These are phyloP conservation scores for Osmerus mordax DNA, from an alignment of 2,113 vertebrate species.

Conservation along the genomic window DNA sequence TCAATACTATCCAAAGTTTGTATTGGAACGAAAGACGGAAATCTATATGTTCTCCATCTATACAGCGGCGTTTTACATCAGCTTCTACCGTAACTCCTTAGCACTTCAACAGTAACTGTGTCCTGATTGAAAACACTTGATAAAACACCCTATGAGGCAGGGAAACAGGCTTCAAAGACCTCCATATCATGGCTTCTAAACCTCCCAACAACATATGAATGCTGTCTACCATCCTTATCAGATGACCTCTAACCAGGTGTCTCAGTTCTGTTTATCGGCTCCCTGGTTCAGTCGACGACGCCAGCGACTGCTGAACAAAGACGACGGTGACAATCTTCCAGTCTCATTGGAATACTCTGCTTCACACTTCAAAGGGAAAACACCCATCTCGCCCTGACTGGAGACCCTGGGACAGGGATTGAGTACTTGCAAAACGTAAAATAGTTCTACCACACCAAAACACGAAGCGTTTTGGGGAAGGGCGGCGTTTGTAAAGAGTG, in stretches of 20 bases:
- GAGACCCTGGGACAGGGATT: constrained; percentile 51
- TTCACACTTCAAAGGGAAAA: constrained; percentile 72
- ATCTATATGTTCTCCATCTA: background rate
- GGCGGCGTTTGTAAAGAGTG: constrained; percentile 23
- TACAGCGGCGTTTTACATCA: background rate
- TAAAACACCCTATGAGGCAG: constrained; percentile 63
- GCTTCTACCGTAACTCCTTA: background rate
- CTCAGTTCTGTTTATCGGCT: constrained; percentile 65
- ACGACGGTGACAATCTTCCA: constrained; percentile 64
- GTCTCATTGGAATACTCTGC: constrained; percentile 55
- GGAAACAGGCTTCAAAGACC: constrained; percentile 61
- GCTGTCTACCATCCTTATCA: constrained; percentile 62
- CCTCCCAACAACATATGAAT: constrained; percentile 67
- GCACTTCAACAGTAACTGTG: constrained; percentile 49
- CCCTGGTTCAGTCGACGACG: constrained; percentile 62
- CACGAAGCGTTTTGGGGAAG: constrained; percentile 26
- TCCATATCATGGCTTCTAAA: constrained; percentile 59
- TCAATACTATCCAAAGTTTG: too few species aligned
- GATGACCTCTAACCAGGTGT: constrained; percentile 68
- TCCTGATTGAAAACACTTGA: constrained; percentile 64
- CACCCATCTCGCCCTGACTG: constrained; percentile 50
- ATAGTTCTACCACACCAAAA: constrained; percentile 34
- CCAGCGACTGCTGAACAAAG: constrained; percentile 66
- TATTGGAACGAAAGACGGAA: too few species aligned
- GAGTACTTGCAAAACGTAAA: constrained; percentile 26